Percentiles rank a stretch among this genome's conserved stretches.
phyloP scores from a whole-genome alignment of 2,113 vertebrate species.

The Climacteris rufus region DNA sequence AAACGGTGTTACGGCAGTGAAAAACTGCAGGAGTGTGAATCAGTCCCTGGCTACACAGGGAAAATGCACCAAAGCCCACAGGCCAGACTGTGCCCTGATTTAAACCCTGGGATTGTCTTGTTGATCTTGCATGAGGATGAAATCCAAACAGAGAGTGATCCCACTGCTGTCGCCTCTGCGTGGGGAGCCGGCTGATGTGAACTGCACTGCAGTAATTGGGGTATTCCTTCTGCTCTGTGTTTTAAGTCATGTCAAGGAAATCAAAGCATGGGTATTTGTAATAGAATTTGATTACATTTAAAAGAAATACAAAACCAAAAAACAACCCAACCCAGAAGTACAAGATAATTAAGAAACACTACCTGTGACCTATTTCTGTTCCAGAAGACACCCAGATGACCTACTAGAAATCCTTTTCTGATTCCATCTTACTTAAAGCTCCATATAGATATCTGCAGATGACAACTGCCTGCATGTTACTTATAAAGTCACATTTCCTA shows the following conservation, averaged over 20 bases:
- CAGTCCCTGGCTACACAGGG: background rate
- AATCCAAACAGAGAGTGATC: background rate
- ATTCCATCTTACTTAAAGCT: background rate
- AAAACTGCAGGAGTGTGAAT: background rate
- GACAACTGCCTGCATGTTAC: background rate
- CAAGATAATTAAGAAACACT: background rate
- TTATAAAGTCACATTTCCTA: background rate
- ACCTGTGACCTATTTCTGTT: background rate
- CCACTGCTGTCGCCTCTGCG: background rate
- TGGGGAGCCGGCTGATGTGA: background rate
- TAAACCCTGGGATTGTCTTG: background rate
- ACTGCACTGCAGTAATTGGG: rapidly evolving
- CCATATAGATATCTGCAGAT: background rate
- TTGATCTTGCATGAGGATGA: background rate
- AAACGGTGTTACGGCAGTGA: background rate
- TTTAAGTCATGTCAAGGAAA: background rate
- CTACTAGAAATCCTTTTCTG: background rate
- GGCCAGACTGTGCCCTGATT: background rate
- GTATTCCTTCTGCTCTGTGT: background rate
- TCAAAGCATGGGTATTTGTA: background rate
- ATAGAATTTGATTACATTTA: background rate
- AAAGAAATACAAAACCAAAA: background rate
- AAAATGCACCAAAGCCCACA: background rate
- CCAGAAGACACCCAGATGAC: background rate
- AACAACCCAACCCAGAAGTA: background rate